Percentiles rank a stretch among this genome's conserved stretches.
These are phyloP conservation scores for Protomyctophum bolini DNA, from an alignment of 2,113 vertebrate species.

Conservation along the genomic window DNA sequence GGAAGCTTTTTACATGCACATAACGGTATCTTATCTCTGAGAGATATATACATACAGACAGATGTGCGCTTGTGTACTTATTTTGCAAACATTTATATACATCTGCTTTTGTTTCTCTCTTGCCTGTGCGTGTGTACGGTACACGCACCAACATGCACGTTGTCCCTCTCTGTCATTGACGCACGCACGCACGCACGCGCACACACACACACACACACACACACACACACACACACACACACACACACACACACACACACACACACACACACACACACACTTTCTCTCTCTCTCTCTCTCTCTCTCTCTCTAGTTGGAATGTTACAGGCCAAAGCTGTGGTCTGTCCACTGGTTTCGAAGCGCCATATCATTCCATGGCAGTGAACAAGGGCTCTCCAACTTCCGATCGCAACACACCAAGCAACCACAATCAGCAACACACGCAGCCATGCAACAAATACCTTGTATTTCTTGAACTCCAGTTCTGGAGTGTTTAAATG, in stretches of 20 bases:
- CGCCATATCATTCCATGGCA: constrained; percentile 7
- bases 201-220: too few species aligned
- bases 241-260: constrained; percentile 5
- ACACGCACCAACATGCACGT: too few species aligned
- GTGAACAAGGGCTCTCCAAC: constrained; percentile 5
- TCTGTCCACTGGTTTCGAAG: constrained; percentile 4
- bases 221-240: not conserved
- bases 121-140: too few species aligned
- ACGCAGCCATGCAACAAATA: constrained; percentile 16
- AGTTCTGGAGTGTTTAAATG: not conserved
- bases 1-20: too few species aligned
- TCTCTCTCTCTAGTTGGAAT: not conserved
- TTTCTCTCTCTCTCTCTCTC: too few species aligned
- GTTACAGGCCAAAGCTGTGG: not conserved
- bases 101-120: too few species aligned
- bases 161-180: too few species aligned
- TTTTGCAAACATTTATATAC: too few species aligned
- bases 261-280: not conserved
- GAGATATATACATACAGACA: too few species aligned
- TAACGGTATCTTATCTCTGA: too few species aligned
- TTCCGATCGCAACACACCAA: constrained; percentile 9
- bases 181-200: too few species aligned
- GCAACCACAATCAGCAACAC: constrained; percentile 31
- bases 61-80: too few species aligned
- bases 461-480: constrained; percentile 6